phyloP scores from a whole-genome alignment of 2,797 vertebrate species.

The Myotis findleyi region DNA sequence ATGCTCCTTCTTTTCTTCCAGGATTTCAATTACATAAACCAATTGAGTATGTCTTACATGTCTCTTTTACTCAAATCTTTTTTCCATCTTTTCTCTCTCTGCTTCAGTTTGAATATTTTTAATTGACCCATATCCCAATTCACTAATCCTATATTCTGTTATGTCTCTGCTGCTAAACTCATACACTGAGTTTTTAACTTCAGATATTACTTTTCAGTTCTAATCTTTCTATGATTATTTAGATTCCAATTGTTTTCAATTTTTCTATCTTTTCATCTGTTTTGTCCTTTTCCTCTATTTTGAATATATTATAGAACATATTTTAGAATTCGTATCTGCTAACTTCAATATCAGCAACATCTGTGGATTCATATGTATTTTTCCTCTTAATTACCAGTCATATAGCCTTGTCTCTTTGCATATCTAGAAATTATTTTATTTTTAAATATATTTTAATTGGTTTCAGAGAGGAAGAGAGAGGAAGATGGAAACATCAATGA shows the following conservation, averaged over 20 bases:
- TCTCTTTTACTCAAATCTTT: not conserved
- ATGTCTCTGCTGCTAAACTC: not conserved
- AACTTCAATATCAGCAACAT: not conserved
- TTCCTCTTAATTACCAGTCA: constrained; percentile 2
- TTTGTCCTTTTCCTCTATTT: constrained; percentile 21
- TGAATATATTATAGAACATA: not conserved
- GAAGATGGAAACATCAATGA: too few relatives aligned
- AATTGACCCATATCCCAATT: constrained; percentile 7
- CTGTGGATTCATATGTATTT: not conserved
- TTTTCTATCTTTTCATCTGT: not conserved
- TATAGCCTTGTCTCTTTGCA: not conserved
- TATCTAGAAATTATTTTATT: not conserved
- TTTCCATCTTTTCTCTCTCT: not conserved
- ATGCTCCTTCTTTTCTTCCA: not conserved
- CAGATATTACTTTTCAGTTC: constrained; percentile 37
- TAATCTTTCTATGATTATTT: constrained; percentile 30
- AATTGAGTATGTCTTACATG: not conserved
- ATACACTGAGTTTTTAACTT: not conserved
- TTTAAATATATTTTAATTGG: too few relatives aligned
- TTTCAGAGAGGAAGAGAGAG: too few relatives aligned
- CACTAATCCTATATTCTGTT: not conserved
- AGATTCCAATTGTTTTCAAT: not conserved
- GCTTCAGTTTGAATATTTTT: constrained; percentile 28
- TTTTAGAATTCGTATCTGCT: not conserved
- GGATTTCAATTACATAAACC: not conserved